A percentile compares a stretch with the other conserved stretches of the same genome.
These are phyloP conservation scores for Polylopha cassiicola DNA, from an alignment of 2,888 invertebrate species.

Conservation along the genomic window DNA sequence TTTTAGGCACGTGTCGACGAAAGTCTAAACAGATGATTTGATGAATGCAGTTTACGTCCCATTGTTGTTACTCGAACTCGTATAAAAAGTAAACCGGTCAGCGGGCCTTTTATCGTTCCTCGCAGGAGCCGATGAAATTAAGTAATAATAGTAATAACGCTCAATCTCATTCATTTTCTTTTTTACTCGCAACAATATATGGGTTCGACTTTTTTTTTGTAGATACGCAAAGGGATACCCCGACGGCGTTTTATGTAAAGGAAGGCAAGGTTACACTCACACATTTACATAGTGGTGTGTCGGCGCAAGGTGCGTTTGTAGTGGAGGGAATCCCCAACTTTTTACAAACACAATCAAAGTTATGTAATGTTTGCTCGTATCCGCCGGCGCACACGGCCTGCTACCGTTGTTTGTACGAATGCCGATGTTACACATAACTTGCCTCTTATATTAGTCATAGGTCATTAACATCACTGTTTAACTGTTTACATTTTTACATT, in stretches of 20 bases:
- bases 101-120: constrained; percentile 66
- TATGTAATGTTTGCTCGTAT: constrained; percentile 75
- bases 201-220: constrained; percentile 67
- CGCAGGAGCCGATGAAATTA: constrained; percentile 65
- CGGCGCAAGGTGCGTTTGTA: constrained; percentile 68
- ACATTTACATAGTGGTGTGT: constrained; percentile 48
- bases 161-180: constrained; percentile 72
- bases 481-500: constrained; percentile 58
- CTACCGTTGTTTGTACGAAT: constrained; percentile 70
- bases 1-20: constrained; percentile 49
- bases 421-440: constrained; percentile 68
- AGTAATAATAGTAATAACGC: constrained; percentile 74
- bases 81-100: constrained; percentile 75
- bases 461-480: constrained; percentile 68
- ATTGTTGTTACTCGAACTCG: constrained; percentile 67
- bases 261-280: constrained; percentile 76
- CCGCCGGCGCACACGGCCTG: constrained; percentile 60
- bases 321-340: constrained; percentile 77
- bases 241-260: constrained; percentile 76
- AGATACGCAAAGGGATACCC: constrained; percentile 75
- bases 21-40: constrained; percentile 61
- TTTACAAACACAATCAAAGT: constrained; percentile 78
- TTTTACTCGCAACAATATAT: constrained; percentile 69
- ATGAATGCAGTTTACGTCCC: constrained; percentile 70
- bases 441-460: constrained; percentile 68